phyloP scores from a whole-genome alignment of 92 coral and sea anemone genomes.

The Paragorgia papillata region DNA sequence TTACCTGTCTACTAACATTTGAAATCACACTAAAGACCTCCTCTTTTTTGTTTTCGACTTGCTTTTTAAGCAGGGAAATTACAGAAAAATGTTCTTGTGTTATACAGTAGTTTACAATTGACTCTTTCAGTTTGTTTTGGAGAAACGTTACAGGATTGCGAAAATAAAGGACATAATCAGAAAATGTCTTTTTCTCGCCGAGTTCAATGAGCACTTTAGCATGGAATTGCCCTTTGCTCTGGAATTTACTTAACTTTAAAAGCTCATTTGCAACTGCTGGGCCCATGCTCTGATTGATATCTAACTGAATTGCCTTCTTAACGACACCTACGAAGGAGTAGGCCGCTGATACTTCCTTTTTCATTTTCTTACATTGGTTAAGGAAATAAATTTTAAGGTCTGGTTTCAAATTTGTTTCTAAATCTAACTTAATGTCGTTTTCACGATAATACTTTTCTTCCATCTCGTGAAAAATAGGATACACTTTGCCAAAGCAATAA shows the following conservation, averaged over 20 bases:
- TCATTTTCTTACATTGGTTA: background rate
- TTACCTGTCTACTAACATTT: background rate
- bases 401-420: constrained; percentile 4
- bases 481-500: background rate
- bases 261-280: constrained; percentile 13
- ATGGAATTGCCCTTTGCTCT: constrained; percentile 16
- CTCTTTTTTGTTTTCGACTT: background rate
- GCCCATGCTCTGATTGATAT: constrained; percentile 4
- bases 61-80: background rate
- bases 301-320: background rate
- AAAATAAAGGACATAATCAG: constrained; percentile 3
- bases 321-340: background rate
- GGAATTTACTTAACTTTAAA: background rate
- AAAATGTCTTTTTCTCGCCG: constrained; percentile 3
- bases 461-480: background rate
- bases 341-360: constrained; percentile 3
- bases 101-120: constrained; percentile 22
- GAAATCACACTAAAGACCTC: background rate
- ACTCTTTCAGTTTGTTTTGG: background rate
- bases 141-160: constrained; percentile 11
- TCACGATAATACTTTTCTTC: background rate
- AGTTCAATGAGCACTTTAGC: constrained; percentile 28
- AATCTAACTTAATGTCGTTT: constrained; percentile 8
- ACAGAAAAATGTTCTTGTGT: background rate
- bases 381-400: background rate